Percentiles rank a stretch among this genome's conserved stretches.
These are phyloP conservation scores for Campaea margaritaria DNA, from an alignment of 2,888 invertebrate genomes.

Conservation along the genomic window DNA sequence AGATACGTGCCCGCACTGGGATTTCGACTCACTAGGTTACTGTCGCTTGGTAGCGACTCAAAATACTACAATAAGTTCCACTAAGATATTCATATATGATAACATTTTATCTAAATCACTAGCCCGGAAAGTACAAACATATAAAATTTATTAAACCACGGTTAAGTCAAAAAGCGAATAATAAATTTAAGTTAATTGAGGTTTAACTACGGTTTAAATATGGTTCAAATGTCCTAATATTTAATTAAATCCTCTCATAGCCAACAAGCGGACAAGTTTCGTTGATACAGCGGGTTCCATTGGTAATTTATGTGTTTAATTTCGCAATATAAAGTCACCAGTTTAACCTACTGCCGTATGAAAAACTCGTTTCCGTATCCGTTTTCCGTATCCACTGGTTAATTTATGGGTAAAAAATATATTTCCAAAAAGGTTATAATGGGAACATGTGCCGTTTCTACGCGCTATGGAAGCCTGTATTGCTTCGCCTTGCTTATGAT, in stretches of 20 bases:
- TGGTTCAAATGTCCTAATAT: slow-evolving; percentile 29
- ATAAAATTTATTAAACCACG: too few species aligned
- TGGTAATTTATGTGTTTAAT: slow-evolving; percentile 82
- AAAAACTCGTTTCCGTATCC: slow-evolving; percentile 75
- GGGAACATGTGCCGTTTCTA: slow-evolving; percentile 50
- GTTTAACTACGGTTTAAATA: slow-evolving; percentile 16
- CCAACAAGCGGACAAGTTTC: slow-evolving; percentile 42
- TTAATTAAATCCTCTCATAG: slow-evolving; percentile 32
- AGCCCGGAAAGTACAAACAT: too few species aligned
- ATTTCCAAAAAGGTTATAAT: slow-evolving; percentile 59
- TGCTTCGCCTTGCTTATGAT: slow-evolving; percentile 38
- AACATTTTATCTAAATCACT: too few species aligned
- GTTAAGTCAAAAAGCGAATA: too few species aligned
- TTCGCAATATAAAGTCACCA: slow-evolving; percentile 74
- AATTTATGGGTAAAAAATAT: slow-evolving; percentile 81
- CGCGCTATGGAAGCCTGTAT: slow-evolving; percentile 34
- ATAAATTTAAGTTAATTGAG: too few species aligned
- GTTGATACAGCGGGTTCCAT: slow-evolving; percentile 41
- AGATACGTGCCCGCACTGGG: too few species aligned
- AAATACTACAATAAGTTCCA: too few species aligned
- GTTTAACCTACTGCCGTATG: slow-evolving; percentile 73
- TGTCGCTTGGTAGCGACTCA: too few species aligned
- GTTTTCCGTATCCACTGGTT: slow-evolving; percentile 43
- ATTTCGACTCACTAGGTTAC: too few species aligned
- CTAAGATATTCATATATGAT: too few species aligned